These are phyloP conservation scores for Aplochiton taeniatus DNA, from an alignment of 2,797 vertebrate genomes.

Conservation along the genomic window DNA sequence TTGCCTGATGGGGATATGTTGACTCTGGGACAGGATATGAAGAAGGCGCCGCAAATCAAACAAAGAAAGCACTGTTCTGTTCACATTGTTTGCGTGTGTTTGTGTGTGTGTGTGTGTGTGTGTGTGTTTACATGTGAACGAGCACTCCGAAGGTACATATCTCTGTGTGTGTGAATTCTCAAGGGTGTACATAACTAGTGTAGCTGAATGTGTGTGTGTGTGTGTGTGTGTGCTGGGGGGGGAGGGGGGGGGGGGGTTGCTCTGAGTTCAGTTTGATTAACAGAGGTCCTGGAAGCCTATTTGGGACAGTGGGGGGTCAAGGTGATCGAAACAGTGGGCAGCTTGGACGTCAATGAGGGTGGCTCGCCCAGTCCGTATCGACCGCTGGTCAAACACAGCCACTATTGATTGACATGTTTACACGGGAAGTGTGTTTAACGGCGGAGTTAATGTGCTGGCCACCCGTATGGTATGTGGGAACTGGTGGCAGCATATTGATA, in stretches of 20 bases:
- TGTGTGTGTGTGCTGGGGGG: constrained; percentile 25
- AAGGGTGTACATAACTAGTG: not conserved
- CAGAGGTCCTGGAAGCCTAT: constrained; percentile 30
- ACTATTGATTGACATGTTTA: constrained; percentile 57
- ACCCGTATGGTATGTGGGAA: constrained; percentile 21
- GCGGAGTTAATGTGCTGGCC: constrained; percentile 35
- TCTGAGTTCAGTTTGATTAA: constrained; percentile 62
- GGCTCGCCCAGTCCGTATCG: constrained; percentile 48
- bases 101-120: not conserved
- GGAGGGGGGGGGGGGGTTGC: constrained; percentile 25
- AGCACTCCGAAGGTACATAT: not conserved
- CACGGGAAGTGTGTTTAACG: constrained; percentile 50
- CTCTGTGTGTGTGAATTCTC: not conserved
- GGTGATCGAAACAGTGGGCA: constrained; percentile 51
- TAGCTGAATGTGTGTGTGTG: not conserved
- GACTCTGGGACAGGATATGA: constrained; percentile 32
- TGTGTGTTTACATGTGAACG: not conserved
- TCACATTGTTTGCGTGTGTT: constrained; percentile 1
- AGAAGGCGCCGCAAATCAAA: no score
- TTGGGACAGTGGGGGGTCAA: constrained; percentile 46
- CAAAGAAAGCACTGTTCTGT: constrained; percentile 16
- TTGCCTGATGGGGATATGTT: constrained; percentile 32
- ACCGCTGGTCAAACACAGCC: constrained; percentile 62
- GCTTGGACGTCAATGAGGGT: constrained; percentile 62
- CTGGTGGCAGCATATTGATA: not conserved